These are phyloP conservation scores for Coboldia fuscipes DNA, from an alignment of 1,140 invertebrate species.

Conservation along the genomic window DNA sequence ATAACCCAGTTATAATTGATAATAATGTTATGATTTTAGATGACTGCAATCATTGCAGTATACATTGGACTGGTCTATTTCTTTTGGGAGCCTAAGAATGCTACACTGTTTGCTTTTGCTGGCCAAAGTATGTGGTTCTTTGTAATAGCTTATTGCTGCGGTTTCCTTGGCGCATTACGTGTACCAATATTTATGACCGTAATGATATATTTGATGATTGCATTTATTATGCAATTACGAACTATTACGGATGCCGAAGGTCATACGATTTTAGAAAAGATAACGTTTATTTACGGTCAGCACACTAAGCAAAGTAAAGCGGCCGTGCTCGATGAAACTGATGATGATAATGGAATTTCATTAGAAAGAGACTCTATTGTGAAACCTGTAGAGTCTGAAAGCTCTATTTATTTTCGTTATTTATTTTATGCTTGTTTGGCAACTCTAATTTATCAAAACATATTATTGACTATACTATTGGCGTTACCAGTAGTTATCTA, in stretches of 20 bases:
- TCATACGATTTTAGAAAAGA: too few relatives aligned
- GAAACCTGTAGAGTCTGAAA: slow-evolving; percentile 4
- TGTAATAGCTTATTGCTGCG: slow-evolving; percentile 30
- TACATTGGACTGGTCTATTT: slow-evolving; percentile 28
- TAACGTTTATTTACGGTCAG: background rate
- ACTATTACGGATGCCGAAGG: too few relatives aligned
- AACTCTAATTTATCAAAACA: slow-evolving; percentile 16
- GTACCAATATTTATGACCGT: slow-evolving; percentile 25
- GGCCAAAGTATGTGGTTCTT: slow-evolving; percentile 33
- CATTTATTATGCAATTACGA: too few relatives aligned
- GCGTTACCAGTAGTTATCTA: slow-evolving; percentile 15
- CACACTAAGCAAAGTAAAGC: background rate
- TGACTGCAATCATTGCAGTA: slow-evolving; percentile 21
- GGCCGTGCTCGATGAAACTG: background rate
- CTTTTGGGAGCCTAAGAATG: slow-evolving; percentile 31
- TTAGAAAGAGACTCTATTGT: too few relatives aligned
- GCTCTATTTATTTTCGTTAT: slow-evolving; percentile 15
- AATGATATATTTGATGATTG: slow-evolving; percentile 22
- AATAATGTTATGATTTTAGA: slow-evolving; percentile 26
- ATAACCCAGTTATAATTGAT: too few relatives aligned
- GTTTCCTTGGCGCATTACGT: slow-evolving; percentile 28
- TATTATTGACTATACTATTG: slow-evolving; percentile 18
- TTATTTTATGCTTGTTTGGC: slow-evolving; percentile 17
- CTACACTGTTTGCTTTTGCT: slow-evolving; percentile 24
- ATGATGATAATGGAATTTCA: slow-evolving; percentile 6